Conservation (phyloP, 2,797 vertebrate genomes). For the Otolemur crassicaudatus region DNA sequence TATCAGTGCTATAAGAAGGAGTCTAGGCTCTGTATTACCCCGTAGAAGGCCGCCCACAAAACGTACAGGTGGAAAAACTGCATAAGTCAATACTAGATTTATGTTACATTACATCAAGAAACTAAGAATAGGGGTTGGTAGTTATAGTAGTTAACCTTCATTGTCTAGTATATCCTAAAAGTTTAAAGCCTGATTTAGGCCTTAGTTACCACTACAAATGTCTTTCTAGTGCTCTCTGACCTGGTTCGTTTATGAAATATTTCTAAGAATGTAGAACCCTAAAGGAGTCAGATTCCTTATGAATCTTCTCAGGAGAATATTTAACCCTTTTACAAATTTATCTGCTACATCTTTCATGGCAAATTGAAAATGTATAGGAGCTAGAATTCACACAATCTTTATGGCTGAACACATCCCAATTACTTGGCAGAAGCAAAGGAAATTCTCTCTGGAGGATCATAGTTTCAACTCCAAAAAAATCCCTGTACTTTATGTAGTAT, state of each 20-base stretch:
- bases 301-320: not conserved
- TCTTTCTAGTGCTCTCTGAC: not conserved
- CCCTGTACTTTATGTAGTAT: not conserved
- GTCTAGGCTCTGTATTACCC: not conserved
- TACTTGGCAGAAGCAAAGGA: conserved; percentile 41
- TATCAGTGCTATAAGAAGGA: not conserved
- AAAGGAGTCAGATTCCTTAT: not conserved
- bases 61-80: not conserved
- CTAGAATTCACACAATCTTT: not conserved
- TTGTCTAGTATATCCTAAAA: not conserved
- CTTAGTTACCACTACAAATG: not conserved
- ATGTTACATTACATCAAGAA: not conserved
- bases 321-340: not conserved
- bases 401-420: not conserved
- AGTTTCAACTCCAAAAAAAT: not conserved
- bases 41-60: not conserved
- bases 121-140: not conserved
- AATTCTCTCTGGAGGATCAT: not conserved
- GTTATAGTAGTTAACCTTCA: not conserved
- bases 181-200: not conserved
- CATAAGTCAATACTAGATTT: not conserved
- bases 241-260: not conserved
- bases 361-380: not conserved
- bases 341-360: not conserved
- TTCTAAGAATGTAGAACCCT: not conserved